A percentile compares a stretch with the other conserved stretches of the same genome.
Evolutionary conservation across 2,888 invertebrate species (phyloP).

Genomic region (Auanema sp.): DNA sequence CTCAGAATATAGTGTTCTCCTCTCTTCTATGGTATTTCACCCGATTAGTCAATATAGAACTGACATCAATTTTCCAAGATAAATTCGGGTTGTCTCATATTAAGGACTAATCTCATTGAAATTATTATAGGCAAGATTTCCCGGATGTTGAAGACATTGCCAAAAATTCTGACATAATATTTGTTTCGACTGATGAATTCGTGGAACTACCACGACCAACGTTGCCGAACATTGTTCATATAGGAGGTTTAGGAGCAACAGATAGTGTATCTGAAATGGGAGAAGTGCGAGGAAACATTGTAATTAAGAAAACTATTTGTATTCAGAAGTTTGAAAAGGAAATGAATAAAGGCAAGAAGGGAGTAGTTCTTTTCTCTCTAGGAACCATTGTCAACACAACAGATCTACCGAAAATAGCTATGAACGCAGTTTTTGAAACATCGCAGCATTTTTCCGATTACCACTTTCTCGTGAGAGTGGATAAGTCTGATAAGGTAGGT

Average conservation of each 20-base stretch:
- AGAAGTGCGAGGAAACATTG: neutral
- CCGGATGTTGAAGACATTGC: constrained; percentile 34
- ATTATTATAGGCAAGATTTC: constrained; percentile 36
- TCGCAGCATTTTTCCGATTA: constrained; percentile 40
- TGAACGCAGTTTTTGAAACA: constrained; percentile 35
- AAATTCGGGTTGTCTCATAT: constrained; percentile 16
- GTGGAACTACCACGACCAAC: constrained; percentile 47
- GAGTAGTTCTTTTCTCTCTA: constrained; percentile 43
- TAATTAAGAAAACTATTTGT: neutral
- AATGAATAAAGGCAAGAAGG: constrained; percentile 37
- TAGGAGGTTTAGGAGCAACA: constrained; percentile 39
- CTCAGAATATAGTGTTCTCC: constrained; percentile 2
- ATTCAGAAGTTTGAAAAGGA: constrained; percentile 25
- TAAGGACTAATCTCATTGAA: neutral
- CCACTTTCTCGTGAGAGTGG: constrained; percentile 47
- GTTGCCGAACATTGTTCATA: constrained; percentile 40
- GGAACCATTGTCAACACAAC: constrained; percentile 48
- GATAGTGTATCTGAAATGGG: constrained; percentile 3
- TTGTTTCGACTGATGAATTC: constrained; percentile 47
- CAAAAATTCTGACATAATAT: constrained; percentile 41
- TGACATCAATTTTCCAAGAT: constrained; percentile 10
- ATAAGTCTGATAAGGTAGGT: constrained; percentile 33
- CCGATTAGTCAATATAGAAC: neutral
- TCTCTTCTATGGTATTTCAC: too few relatives aligned
- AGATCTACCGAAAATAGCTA: constrained; percentile 27